Conservation (phyloP, 2,113 vertebrate species). For the Rhodinocichla rosea region DNA sequence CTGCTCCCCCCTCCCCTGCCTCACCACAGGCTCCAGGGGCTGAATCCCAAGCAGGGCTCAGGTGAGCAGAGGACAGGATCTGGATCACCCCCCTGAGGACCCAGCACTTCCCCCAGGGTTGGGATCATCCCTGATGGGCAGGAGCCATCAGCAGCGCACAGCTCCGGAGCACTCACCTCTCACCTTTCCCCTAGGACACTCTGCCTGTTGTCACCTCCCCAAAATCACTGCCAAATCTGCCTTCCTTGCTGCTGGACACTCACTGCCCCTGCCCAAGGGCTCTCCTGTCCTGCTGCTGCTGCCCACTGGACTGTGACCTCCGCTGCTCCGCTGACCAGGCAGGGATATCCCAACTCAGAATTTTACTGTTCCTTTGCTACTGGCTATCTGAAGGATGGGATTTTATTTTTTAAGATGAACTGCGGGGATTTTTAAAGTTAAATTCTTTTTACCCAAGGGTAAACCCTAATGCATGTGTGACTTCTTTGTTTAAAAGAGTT, state of each 20-base stretch:
- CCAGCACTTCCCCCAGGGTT: accelerated
- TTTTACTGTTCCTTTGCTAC: conserved; percentile 6
- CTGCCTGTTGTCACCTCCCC: neutral
- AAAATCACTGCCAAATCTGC: neutral
- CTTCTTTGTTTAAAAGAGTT: neutral
- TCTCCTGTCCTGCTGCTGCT: neutral
- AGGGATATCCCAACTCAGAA: neutral
- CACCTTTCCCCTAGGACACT: neutral
- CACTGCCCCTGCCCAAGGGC: neutral
- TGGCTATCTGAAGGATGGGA: neutral
- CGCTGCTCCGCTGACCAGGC: neutral
- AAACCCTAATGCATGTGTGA: neutral
- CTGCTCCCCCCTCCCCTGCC: neutral
- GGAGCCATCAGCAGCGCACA: accelerated
- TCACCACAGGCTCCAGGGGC: neutral
- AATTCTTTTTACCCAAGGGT: neutral
- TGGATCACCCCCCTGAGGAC: neutral
- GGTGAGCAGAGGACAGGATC: neutral
- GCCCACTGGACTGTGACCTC: conserved; percentile 16
- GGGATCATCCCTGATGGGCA: accelerated
- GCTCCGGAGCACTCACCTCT: neutral
- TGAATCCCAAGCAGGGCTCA: neutral
- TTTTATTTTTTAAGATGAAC: conserved; percentile 28
- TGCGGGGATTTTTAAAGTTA: neutral
- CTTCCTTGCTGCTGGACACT: neutral